phyloP scores from a whole-genome alignment of 2,888 invertebrate genomes.

The Enchytraeus crypticus region DNA sequence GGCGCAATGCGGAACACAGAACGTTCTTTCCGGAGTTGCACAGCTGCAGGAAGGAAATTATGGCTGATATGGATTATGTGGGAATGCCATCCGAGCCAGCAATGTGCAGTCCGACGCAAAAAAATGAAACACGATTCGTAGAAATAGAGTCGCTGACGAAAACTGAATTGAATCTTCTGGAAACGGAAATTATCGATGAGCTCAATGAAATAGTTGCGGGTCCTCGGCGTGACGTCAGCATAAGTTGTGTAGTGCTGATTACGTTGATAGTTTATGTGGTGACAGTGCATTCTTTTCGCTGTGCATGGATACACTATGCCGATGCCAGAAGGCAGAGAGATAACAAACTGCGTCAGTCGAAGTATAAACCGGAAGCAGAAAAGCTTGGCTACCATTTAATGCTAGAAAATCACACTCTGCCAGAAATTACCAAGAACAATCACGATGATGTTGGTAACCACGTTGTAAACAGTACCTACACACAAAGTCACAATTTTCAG shows the following conservation, averaged over 20 bases:
- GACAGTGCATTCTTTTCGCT: slow-evolving; percentile 17
- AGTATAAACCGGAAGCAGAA: background rate
- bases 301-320: slow-evolving; percentile 16
- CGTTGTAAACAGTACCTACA: too few species aligned
- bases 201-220: slow-evolving; percentile 1
- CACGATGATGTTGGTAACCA: too few species aligned
- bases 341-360: background rate
- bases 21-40: slow-evolving; percentile 24
- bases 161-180: slow-evolving; percentile 13
- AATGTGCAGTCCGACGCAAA: slow-evolving; percentile 21
- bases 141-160: slow-evolving; percentile 17
- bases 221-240: background rate
- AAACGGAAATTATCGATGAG: background rate
- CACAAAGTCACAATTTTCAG: too few species aligned
- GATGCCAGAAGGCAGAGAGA: background rate
- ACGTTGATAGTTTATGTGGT: slow-evolving; percentile 11
- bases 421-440: too few species aligned
- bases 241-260: slow-evolving; percentile 16
- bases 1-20: background rate
- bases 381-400: background rate
- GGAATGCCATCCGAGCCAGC: slow-evolving; percentile 22
- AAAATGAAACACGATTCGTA: slow-evolving; percentile 24
- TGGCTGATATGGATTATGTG: slow-evolving; percentile 25
- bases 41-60: slow-evolving; percentile 23
- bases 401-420: background rate